Evolutionary conservation across 2,797 vertebrate species (phyloP).

Genomic region (Eulemur coronatus): DNA sequence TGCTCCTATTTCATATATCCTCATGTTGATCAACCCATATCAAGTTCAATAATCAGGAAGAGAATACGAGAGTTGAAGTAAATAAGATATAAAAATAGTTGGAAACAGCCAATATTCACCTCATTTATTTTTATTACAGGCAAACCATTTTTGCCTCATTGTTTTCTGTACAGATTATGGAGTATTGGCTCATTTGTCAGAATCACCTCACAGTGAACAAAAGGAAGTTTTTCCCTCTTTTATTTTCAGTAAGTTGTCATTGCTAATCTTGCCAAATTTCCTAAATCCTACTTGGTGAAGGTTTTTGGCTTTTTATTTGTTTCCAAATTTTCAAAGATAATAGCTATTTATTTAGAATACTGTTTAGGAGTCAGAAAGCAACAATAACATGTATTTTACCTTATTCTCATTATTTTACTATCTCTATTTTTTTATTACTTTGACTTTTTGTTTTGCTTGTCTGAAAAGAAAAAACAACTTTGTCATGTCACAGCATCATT

Average conservation of each 20-base stretch:
- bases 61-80: slow-evolving; percentile 1
- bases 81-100: background rate
- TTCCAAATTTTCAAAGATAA: background rate
- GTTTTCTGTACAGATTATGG: background rate
- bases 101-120: background rate
- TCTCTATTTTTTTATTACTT: background rate
- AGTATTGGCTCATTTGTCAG: background rate
- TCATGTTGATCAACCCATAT: background rate
- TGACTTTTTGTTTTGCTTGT: background rate
- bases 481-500: background rate
- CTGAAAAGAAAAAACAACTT: background rate
- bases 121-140: slow-evolving; percentile 22
- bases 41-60: background rate
- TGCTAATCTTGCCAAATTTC: background rate
- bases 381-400: background rate
- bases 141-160: slow-evolving; percentile 18
- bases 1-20: background rate
- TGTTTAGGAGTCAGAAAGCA: background rate
- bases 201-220: background rate
- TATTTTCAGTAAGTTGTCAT: background rate
- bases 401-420: background rate
- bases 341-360: background rate
- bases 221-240: background rate
- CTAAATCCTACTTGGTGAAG: background rate
- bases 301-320: background rate